phyloP scores from a whole-genome alignment of 1,140 invertebrate species.

The Hesperophylax magnus region DNA sequence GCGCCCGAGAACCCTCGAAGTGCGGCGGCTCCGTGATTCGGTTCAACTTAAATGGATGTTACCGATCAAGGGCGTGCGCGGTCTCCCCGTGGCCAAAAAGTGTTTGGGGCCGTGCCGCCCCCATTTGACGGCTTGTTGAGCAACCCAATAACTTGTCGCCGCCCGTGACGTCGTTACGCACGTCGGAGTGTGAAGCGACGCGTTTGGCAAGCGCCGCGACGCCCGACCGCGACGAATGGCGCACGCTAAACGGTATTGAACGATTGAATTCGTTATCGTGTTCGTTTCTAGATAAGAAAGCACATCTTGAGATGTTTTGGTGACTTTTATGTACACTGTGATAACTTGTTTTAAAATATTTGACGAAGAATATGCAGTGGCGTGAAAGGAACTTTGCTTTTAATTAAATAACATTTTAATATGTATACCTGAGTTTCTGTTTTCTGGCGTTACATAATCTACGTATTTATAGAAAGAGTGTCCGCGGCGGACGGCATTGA shows the following conservation, averaged over 20 bases:
- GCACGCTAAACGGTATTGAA: neutral
- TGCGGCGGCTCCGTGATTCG: constrained; percentile 2
- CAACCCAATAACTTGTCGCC: constrained; percentile 30
- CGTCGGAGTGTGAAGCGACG: constrained; percentile 15
- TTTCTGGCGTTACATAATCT: too few relatives aligned
- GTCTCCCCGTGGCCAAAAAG: constrained; percentile 22
- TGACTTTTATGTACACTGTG: neutral
- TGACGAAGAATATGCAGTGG: too few relatives aligned
- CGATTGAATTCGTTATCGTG: neutral
- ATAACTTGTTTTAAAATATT: too few relatives aligned
- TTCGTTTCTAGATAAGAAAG: neutral
- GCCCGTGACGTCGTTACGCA: constrained; percentile 22
- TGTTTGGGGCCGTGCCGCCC: neutral
- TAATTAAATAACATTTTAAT: too few relatives aligned
- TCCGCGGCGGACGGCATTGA: too few relatives aligned
- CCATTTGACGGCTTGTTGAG: constrained; percentile 38
- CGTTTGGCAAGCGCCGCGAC: neutral
- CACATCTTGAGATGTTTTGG: neutral
- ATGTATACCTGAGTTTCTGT: too few relatives aligned
- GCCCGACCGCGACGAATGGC: neutral
- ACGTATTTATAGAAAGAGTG: too few relatives aligned
- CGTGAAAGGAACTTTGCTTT: too few relatives aligned
- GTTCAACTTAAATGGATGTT: constrained; percentile 8
- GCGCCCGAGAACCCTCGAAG: neutral
- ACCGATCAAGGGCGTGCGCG: constrained; percentile 1